Percentiles rank a stretch among this genome's conserved stretches.
These are phyloP conservation scores for Triops longicaudatus DNA, from an alignment of 1,140 invertebrate species.

Conservation along the genomic window DNA sequence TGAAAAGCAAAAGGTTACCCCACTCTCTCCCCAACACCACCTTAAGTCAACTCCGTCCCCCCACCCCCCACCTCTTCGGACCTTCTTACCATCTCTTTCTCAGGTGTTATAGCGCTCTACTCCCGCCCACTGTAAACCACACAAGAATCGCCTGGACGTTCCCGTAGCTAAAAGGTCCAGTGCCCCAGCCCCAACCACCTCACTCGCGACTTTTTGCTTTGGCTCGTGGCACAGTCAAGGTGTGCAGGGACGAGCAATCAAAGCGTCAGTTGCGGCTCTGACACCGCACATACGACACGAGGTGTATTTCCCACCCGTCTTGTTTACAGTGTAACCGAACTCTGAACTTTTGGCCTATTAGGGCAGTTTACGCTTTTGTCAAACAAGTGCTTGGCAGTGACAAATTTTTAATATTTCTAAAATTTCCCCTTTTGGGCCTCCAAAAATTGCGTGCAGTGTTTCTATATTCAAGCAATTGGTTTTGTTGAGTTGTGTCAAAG, in stretches of 20 bases:
- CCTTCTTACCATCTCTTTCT: not conserved
- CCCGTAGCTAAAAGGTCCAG: not conserved
- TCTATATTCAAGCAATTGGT: no score
- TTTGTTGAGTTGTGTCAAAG: not conserved
- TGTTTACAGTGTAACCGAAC: no score
- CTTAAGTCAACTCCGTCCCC: not conserved
- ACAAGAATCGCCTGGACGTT: not conserved
- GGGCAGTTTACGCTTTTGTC: no score
- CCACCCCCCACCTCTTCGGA: not conserved
- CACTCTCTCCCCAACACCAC: no score
- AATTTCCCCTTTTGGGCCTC: no score
- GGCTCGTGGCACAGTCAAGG: slow-evolving; percentile 13
- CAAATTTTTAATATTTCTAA: no score
- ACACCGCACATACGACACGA: not conserved
- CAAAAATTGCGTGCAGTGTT: no score
- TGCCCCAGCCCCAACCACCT: not conserved
- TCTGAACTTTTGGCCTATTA: no score
- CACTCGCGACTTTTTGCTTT: slow-evolving; percentile 11
- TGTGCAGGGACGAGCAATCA: slow-evolving; percentile 11
- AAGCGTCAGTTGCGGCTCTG: slow-evolving; percentile 13
- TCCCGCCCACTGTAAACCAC: not conserved
- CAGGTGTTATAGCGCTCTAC: not conserved
- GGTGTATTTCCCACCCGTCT: slow-evolving; percentile 1
- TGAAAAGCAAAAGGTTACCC: no score
- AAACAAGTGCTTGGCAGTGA: no score